phyloP scores from a whole-genome alignment of 1,140 invertebrate species.

The Cydia fagiglandana region DNA sequence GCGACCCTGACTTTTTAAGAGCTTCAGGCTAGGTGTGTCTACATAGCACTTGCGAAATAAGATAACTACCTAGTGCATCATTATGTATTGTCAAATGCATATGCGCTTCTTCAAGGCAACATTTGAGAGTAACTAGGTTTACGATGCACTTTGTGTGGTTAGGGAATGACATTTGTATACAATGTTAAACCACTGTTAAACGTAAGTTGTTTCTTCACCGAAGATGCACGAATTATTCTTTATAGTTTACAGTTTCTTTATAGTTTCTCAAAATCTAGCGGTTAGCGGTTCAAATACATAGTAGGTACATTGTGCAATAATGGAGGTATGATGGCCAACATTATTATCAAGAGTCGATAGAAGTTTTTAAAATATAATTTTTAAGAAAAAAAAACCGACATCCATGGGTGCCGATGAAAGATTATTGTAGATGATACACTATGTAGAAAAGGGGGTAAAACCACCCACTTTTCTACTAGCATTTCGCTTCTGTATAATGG shows the following conservation, averaged over 20 bases:
- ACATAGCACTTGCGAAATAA: too few relatives aligned
- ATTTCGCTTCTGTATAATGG: too few relatives aligned
- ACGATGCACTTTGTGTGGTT: not conserved
- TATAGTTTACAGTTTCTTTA: not conserved
- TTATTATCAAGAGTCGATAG: too few relatives aligned
- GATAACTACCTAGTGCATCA: not conserved
- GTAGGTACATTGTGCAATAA: not conserved
- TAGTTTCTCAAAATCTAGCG: not conserved
- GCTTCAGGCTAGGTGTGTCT: not conserved
- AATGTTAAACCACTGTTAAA: not conserved
- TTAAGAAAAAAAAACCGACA: too few relatives aligned
- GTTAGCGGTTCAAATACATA: not conserved
- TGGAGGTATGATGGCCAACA: not conserved
- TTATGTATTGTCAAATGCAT: not conserved
- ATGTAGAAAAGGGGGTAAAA: too few relatives aligned
- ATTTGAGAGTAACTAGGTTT: slow-evolving; percentile 5
- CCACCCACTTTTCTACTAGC: too few relatives aligned
- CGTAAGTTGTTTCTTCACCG: not conserved
- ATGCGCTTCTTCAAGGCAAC: slow-evolving; percentile 6
- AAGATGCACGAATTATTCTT: not conserved
- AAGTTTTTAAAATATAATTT: too few relatives aligned
- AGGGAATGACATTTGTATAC: not conserved
- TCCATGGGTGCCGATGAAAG: too few relatives aligned
- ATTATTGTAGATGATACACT: too few relatives aligned
- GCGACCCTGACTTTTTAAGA: not conserved